A percentile compares a stretch with the other conserved stretches of the same genome.
These are phyloP conservation scores for Trichogramma dendrolimi DNA, from an alignment of 2,888 invertebrate species.

Conservation along the genomic window DNA sequence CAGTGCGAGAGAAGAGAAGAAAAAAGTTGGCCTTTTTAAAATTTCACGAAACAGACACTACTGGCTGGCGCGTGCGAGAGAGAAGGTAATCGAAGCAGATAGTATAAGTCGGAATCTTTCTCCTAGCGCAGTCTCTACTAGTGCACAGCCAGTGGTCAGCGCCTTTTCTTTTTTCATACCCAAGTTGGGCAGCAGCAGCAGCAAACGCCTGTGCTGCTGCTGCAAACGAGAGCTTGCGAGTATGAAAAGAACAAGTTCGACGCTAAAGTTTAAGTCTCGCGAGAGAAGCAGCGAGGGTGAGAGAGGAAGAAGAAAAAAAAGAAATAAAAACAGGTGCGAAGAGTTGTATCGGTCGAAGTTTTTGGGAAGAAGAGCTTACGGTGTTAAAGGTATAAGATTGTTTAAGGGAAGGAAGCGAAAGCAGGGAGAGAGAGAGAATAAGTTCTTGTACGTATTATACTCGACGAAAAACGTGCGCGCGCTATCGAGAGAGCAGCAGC, in stretches of 20 bases:
- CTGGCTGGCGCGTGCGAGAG: not conserved
- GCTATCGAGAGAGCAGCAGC: conserved; percentile 19
- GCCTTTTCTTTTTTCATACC: conserved; percentile 12
- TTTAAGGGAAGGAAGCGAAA: conserved; percentile 11
- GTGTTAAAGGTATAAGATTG: not conserved
- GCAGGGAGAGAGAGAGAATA: conserved; percentile 20
- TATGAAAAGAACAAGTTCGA: conserved; percentile 1
- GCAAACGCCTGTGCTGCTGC: conserved; percentile 13
- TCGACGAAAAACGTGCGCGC: conserved; percentile 16
- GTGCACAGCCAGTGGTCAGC: conserved; percentile 19
- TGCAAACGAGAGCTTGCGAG: not conserved
- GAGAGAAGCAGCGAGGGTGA: not conserved
- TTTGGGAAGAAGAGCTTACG: too few relatives aligned
- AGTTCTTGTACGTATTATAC: conserved; percentile 28
- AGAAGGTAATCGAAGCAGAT: conserved; percentile 25
- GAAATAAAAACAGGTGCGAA: conserved; percentile 11
- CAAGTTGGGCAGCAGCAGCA: not conserved
- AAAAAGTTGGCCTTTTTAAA: conserved; percentile 21
- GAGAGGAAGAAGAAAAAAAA: conserved; percentile 10
- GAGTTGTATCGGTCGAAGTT: too few relatives aligned
- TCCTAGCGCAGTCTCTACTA: not conserved
- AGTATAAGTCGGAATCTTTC: conserved; percentile 27
- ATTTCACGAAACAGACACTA: conserved; percentile 21
- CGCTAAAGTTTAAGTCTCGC: too few relatives aligned
- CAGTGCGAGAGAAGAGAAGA: not conserved